A percentile compares a stretch with the other conserved stretches of the same genome.
Conservation (phyloP, 2,888 invertebrate genomes). For the Coleophora deauratella region DNA sequence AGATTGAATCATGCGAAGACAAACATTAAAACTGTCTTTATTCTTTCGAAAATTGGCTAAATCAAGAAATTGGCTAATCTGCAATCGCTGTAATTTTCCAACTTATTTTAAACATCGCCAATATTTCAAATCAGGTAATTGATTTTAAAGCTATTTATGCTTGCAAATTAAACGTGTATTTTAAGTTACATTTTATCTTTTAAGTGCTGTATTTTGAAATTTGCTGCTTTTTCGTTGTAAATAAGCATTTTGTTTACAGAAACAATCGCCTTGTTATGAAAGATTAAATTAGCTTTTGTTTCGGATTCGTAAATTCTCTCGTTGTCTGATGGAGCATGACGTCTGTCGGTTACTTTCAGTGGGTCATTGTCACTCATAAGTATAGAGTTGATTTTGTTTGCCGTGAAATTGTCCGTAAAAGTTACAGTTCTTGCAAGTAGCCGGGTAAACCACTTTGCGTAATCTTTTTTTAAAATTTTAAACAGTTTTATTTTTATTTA, state of each 20-base stretch:
- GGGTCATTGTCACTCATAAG: slow-evolving; percentile 62
- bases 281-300: background rate
- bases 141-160: background rate
- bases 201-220: too few species aligned
- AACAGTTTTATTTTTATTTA: slow-evolving; percentile 12
- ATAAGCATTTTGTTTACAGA: too few species aligned
- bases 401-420: slow-evolving; percentile 61
- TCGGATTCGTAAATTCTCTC: background rate
- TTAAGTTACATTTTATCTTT: too few species aligned
- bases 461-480: slow-evolving; percentile 40
- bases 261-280: too few species aligned
- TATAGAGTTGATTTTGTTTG: slow-evolving; percentile 45
- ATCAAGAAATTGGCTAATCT: too few species aligned
- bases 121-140: background rate
- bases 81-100: too few species aligned
- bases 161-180: too few species aligned
- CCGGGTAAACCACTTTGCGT: slow-evolving; percentile 48
- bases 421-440: slow-evolving; percentile 52
- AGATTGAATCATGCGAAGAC: background rate
- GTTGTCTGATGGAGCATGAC: slow-evolving; percentile 13
- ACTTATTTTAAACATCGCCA: background rate
- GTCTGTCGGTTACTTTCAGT: slow-evolving; percentile 21
- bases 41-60: too few species aligned
- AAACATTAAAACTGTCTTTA: background rate
- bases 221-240: too few species aligned